Evolutionary conservation across 2,888 invertebrate species (phyloP).

Genomic region (Gibbula magus): DNA sequence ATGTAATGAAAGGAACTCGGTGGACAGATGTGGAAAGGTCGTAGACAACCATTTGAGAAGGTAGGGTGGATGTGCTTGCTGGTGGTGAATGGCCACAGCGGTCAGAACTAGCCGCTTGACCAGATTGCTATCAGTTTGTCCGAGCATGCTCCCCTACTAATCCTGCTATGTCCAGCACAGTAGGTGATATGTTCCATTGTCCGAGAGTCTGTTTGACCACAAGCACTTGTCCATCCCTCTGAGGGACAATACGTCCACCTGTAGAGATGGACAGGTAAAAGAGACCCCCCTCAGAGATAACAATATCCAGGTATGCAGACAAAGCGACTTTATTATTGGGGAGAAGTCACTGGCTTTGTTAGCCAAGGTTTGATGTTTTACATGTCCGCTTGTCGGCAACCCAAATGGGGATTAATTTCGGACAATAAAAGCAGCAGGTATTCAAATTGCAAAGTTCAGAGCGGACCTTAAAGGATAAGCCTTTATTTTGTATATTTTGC

Average conservation of each 20-base stretch:
- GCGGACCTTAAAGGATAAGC: too few species aligned
- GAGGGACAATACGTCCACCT: slow-evolving; percentile 7
- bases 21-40: background rate
- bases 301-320: background rate
- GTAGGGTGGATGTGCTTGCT: background rate
- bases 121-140: slow-evolving; percentile 12
- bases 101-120: background rate
- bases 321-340: background rate
- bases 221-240: background rate
- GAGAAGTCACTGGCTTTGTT: background rate
- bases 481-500: background rate
- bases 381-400: background rate
- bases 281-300: slow-evolving; percentile 6
- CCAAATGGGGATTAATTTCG: background rate
- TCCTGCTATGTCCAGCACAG: background rate
- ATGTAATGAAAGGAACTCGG: too few species aligned
- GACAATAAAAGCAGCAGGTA: background rate
- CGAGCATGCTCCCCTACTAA: slow-evolving; percentile 2
- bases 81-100: background rate
- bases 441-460: background rate
- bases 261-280: slow-evolving; percentile 10
- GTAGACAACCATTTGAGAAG: background rate
- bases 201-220: slow-evolving; percentile 10
- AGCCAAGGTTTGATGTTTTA: slow-evolving; percentile 14
- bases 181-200: slow-evolving; percentile 7